Evolutionary conservation across 2,797 vertebrate species (phyloP), one percentile per base, ranked within the genome.

Genomic region (Urophycis tenuis): DNA sequence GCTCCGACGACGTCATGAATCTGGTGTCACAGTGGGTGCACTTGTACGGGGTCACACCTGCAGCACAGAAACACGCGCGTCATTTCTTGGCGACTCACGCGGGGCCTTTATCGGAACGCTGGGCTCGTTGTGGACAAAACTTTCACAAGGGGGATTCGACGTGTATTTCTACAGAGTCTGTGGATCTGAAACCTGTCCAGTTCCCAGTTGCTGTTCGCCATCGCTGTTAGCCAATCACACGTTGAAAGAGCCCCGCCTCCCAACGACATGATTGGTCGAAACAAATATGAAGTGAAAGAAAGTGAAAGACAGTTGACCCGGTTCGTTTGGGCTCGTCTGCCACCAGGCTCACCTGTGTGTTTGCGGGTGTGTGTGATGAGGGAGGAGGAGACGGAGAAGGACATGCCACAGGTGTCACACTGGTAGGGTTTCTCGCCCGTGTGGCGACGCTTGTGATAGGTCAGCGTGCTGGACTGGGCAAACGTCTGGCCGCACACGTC

Each of bases 361-460:
- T 98, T 99, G 4, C 98, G 92, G 71, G 95, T 95, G 77, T 99
- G 98, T 5, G 96, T 95, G 85, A 99, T 99, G 84, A 99, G 97
- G 0, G 97, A 99, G 79, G 97, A 99, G 9, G 98, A 99, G 53
- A 99, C 97, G 0, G 97, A 96, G 84, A 99, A 99, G 3, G 96
- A 94, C 93, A 98, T 98, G 17, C 98, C 98, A 5, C 98, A 99
- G 5, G 95, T 96, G 77, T 99, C 97, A 0, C 98, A 99, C 60
- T 99, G 95, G 9, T 99, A 99, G 0, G 98, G 98, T 71, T 98
- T 98, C 92, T 99, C 98, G 0, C 98, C 98, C 0, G 98, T 99
- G 92, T 99, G 98, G 0, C 96, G 94, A 0, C 97, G 93, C 82
- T 97, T 96, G 36, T 99, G 98, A 83, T 99, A 99, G 5, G 96